phyloP scores from a whole-genome alignment of 2,113 vertebrate genomes.

The Lampris megalopsis region DNA sequence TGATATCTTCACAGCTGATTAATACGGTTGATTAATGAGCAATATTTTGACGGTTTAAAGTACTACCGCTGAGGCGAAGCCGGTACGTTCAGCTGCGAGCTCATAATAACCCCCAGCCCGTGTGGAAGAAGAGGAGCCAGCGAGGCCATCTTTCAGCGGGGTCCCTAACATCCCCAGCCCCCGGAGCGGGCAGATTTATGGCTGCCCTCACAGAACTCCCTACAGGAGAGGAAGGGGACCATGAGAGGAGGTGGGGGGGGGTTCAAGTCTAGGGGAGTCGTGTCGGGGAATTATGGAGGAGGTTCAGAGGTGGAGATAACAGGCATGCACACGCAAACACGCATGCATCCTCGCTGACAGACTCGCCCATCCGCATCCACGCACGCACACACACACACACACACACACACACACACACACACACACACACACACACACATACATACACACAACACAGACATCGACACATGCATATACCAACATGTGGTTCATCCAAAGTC shows the following conservation, averaged over 20 bases:
- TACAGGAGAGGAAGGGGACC: too few species aligned
- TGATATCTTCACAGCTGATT: too few species aligned
- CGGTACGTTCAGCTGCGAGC: background rate
- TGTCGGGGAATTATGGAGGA: constrained; percentile 11
- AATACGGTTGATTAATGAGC: background rate
- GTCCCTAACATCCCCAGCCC: constrained; percentile 13
- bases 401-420: background rate
- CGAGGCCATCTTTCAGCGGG: constrained; percentile 48
- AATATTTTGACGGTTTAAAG: background rate
- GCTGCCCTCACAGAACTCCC: constrained; percentile 55
- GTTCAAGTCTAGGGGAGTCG: constrained; percentile 39
- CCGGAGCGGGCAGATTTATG: constrained; percentile 63
- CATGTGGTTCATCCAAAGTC: constrained; percentile 14
- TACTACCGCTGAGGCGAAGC: background rate
- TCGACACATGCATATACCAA: background rate
- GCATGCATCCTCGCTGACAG: background rate
- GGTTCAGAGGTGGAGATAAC: constrained; percentile 2
- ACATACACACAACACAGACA: background rate
- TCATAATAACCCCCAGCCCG: background rate
- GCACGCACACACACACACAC: background rate
- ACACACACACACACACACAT: background rate
- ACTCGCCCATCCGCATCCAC: background rate
- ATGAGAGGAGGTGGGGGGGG: constrained; percentile 32
- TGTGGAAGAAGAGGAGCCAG: constrained; percentile 18
- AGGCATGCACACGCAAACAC: background rate